Evolutionary conservation across 2,113 vertebrate genomes (phyloP).

Genomic region (Xyliphius kryptos): DNA sequence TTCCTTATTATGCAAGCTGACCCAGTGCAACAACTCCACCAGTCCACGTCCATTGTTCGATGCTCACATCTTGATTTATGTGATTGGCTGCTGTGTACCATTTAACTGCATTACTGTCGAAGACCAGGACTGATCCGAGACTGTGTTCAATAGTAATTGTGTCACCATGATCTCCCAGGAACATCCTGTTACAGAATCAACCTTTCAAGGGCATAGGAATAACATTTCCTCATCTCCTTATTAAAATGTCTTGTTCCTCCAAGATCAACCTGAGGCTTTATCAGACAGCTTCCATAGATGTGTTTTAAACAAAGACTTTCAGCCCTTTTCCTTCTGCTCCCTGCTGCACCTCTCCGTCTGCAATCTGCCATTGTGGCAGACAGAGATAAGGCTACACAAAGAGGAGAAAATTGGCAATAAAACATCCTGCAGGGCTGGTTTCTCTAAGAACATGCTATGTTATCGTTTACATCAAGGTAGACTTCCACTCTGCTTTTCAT

Average conservation of each 20-base stretch:
- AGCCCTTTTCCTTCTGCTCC: constrained; percentile 10
- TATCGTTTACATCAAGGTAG: constrained; percentile 54
- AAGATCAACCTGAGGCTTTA: constrained; percentile 11
- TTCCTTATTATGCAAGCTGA: no score
- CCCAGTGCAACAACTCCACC: no score
- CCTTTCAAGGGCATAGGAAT: constrained; percentile 16
- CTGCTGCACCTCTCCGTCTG: constrained; percentile 12
- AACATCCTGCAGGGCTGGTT: constrained; percentile 46
- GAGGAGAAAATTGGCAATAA: constrained; percentile 39
- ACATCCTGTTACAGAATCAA: no score
- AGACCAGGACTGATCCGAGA: no score
- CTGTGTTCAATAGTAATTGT: no score
- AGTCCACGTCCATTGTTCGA: no score
- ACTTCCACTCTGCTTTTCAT: constrained; percentile 58
- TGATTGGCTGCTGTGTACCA: no score
- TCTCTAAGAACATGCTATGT: constrained; percentile 50
- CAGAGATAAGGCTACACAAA: constrained; percentile 35
- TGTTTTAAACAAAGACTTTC: constrained; percentile 35
- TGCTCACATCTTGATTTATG: no score
- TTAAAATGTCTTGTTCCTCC: constrained; percentile 12
- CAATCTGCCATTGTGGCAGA: constrained; percentile 23
- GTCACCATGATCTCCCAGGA: no score
- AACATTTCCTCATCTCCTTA: constrained; percentile 6
- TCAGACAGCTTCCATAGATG: constrained; percentile 5
- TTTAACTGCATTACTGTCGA: no score